These are phyloP conservation scores for Drosophila paulistorum DNA, from an alignment of 1,140 invertebrate species.

Conservation along the genomic window DNA sequence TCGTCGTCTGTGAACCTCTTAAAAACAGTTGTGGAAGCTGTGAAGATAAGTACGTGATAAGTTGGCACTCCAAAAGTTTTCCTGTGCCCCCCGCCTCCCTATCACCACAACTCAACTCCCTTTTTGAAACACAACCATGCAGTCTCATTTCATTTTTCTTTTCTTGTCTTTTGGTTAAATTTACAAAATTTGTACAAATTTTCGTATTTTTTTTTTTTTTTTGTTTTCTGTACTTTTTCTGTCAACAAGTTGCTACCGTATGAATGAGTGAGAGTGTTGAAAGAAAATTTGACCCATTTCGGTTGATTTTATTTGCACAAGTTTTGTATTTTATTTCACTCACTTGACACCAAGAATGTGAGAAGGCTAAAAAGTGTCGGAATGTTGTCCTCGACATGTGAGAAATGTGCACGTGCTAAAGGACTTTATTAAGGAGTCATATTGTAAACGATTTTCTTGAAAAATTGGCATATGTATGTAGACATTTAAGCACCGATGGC, in stretches of 20 bases:
- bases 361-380: not conserved
- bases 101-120: too few relatives aligned
- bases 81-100: too few relatives aligned
- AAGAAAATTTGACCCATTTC: not conserved
- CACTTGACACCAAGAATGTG: conserved; percentile 8
- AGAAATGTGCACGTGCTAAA: too few relatives aligned
- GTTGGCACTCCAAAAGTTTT: conserved; percentile 26
- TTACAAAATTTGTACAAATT: conserved; percentile 12
- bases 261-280: not conserved
- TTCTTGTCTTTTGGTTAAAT: conserved; percentile 2
- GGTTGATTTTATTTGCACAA: conserved; percentile 6
- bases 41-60: conserved; percentile 22
- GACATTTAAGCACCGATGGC: too few relatives aligned
- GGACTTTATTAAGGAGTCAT: too few relatives aligned
- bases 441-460: too few relatives aligned
- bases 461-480: too few relatives aligned
- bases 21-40: conserved; percentile 10
- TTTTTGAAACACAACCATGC: too few relatives aligned
- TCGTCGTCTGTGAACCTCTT: not conserved
- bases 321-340: conserved; percentile 1
- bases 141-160: too few relatives aligned
- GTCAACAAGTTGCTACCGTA: not conserved
- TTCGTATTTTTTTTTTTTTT: not conserved
- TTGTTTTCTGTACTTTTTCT: too few relatives aligned
- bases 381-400: not conserved